phyloP scores from a whole-genome alignment of 2,113 vertebrate genomes.

The Nanorana parkeri region DNA sequence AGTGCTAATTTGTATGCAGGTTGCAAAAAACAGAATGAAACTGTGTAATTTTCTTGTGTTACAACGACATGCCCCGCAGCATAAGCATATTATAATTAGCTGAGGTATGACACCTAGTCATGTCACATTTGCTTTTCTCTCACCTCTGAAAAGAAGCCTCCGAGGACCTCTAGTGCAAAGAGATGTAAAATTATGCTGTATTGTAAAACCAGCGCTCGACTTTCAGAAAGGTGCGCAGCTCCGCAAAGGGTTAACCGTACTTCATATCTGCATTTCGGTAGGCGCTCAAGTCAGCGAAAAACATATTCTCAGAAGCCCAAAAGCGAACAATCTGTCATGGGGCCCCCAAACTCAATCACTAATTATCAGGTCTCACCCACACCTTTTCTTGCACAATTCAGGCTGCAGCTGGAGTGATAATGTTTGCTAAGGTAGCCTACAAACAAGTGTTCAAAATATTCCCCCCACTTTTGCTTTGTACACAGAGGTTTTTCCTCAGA shows the following conservation, averaged over 20 bases:
- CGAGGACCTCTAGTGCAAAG: slow-evolving; percentile 42
- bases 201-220: background rate
- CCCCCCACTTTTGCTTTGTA: slow-evolving; percentile 76
- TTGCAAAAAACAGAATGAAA: slow-evolving; percentile 64
- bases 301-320: slow-evolving; percentile 55
- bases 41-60: slow-evolving; percentile 67
- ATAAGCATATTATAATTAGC: slow-evolving; percentile 56
- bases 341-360: slow-evolving; percentile 17
- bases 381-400: slow-evolving; percentile 57
- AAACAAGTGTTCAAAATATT: slow-evolving; percentile 72
- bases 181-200: slow-evolving; percentile 37
- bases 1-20: slow-evolving; percentile 61
- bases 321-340: slow-evolving; percentile 50
- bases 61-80: slow-evolving; percentile 66
- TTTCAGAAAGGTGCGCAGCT: slow-evolving; percentile 1
- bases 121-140: slow-evolving; percentile 53
- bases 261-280: slow-evolving; percentile 20
- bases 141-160: slow-evolving; percentile 46
- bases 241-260: background rate
- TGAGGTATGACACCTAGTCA: slow-evolving; percentile 55
- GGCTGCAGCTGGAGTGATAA: slow-evolving; percentile 59
- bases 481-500: slow-evolving; percentile 22
- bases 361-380: slow-evolving; percentile 59
- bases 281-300: slow-evolving; percentile 31
- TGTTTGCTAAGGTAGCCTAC: slow-evolving; percentile 62